These are phyloP conservation scores for Parauchenoglanis ngamensis DNA, from an alignment of 2,797 vertebrate genomes.

Conservation along the genomic window DNA sequence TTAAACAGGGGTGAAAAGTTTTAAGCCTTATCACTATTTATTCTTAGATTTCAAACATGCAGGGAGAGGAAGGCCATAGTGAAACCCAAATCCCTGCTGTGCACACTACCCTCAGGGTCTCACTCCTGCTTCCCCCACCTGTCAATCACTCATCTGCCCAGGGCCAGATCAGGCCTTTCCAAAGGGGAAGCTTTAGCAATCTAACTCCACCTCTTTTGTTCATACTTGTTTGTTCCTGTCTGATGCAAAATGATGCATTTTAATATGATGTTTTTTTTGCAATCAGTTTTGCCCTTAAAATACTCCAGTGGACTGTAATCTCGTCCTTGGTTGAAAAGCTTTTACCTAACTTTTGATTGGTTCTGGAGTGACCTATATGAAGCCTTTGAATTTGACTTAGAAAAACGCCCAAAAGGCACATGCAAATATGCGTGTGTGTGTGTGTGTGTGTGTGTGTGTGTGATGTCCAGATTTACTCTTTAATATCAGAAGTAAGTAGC, in stretches of 20 bases:
- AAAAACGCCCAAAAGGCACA: slow-evolving; percentile 51
- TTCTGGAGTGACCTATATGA: slow-evolving; percentile 48
- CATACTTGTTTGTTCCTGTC: slow-evolving; percentile 75
- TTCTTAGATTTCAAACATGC: slow-evolving; percentile 68
- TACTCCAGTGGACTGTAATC: slow-evolving; percentile 41
- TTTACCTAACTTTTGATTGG: slow-evolving; percentile 49
- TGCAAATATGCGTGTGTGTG: slow-evolving; percentile 31
- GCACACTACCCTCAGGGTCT: slow-evolving; percentile 70
- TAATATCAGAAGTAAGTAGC: slow-evolving; percentile 58
- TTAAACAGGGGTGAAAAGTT: slow-evolving; percentile 55
- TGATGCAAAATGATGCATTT: slow-evolving; percentile 65
- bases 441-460: slow-evolving; percentile 38
- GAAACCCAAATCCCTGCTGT: slow-evolving; percentile 71
- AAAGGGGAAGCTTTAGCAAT: slow-evolving; percentile 69
- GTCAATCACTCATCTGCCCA: slow-evolving; percentile 75
- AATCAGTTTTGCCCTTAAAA: slow-evolving; percentile 49
- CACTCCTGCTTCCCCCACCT: slow-evolving; percentile 69
- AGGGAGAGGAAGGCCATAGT: slow-evolving; percentile 48
- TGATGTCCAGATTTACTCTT: slow-evolving; percentile 44
- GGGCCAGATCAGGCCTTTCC: slow-evolving; percentile 70
- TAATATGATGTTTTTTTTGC: slow-evolving; percentile 69
- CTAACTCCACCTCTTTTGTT: slow-evolving; percentile 68
- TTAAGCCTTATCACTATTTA: slow-evolving; percentile 67
- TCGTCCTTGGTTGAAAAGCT: slow-evolving; percentile 51
- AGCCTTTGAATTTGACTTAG: slow-evolving; percentile 52